Conservation (phyloP, 2,888 invertebrate genomes). For the Linnaemya vulpina region DNA sequence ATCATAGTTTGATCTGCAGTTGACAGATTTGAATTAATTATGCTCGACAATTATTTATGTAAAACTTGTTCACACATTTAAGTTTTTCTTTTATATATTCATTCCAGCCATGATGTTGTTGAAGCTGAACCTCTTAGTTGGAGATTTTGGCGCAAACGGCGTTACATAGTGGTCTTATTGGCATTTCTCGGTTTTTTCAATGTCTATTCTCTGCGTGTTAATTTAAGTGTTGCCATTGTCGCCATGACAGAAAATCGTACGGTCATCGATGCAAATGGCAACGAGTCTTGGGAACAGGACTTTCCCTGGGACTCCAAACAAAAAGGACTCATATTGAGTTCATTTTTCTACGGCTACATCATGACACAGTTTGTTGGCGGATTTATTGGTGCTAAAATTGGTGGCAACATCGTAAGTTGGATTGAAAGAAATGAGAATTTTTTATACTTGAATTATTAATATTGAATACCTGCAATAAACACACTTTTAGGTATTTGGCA, state of each 20-base stretch:
- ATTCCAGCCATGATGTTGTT: constrained; percentile 76
- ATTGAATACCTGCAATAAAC: neutral
- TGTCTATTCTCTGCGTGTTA: constrained; percentile 92
- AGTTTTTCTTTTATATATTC: constrained; percentile 24
- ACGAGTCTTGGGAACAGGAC: constrained; percentile 86
- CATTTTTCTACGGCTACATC: constrained; percentile 95
- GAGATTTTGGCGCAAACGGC: constrained; percentile 89
- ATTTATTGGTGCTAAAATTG: constrained; percentile 91
- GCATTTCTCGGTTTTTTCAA: constrained; percentile 94
- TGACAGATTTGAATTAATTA: too few relatives aligned
- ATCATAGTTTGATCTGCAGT: too few relatives aligned
- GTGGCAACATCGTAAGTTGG: constrained; percentile 88
- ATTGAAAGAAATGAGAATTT: neutral
- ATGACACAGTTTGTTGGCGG: constrained; percentile 93
- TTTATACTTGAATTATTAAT: constrained; percentile 72
- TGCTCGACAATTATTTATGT: constrained; percentile 21
- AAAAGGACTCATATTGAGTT: constrained; percentile 91
- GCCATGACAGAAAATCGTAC: constrained; percentile 92
- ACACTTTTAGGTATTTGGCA: constrained; percentile 87
- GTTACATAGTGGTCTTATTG: constrained; percentile 89
- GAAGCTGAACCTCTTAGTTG: constrained; percentile 84
- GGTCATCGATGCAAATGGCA: constrained; percentile 86
- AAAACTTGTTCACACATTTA: neutral
- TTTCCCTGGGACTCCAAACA: constrained; percentile 91
- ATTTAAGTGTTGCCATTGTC: constrained; percentile 95